phyloP scores from a whole-genome alignment of 2,888 invertebrate species.

The Griposia aprilina region DNA sequence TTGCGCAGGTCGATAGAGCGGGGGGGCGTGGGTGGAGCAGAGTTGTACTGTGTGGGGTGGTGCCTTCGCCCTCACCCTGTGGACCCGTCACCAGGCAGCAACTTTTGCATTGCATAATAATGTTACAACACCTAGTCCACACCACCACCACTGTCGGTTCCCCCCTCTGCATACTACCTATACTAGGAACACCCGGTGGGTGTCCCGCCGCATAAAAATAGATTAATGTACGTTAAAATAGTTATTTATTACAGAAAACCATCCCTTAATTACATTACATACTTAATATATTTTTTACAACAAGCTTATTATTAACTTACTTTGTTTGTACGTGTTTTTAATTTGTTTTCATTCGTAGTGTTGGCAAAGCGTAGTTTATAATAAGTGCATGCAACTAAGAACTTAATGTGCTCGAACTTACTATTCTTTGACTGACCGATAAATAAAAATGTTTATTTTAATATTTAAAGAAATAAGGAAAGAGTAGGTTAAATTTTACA shows the following conservation, averaged over 20 bases:
- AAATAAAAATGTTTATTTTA: neutral
- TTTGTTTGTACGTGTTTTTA: neutral
- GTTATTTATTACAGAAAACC: conserved; percentile 6
- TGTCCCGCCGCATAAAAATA: conserved; percentile 12
- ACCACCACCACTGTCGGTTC: conserved; percentile 40
- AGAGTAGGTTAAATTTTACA: neutral
- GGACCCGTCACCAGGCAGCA: conserved; percentile 74
- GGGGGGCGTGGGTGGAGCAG: conserved; percentile 85
- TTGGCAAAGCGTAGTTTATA: neutral
- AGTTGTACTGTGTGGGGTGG: conserved; percentile 84
- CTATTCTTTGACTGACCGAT: neutral
- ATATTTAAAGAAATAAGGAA: neutral
- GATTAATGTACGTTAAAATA: conserved; percentile 14
- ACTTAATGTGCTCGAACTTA: neutral
- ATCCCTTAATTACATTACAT: neutral
- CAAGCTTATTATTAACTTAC: neutral
- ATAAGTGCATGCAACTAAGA: neutral
- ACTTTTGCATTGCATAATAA: conserved; percentile 84
- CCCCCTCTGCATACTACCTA: conserved; percentile 36
- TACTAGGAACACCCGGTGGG: neutral
- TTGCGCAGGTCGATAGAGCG: conserved; percentile 89
- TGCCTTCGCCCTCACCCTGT: conserved; percentile 88
- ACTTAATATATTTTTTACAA: neutral
- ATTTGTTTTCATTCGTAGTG: neutral
- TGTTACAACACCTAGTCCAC: conserved; percentile 76